Base-by-base conservation (phyloP, 2,113 vertebrate genomes). In the Microcebus griseorufus region DNA sequence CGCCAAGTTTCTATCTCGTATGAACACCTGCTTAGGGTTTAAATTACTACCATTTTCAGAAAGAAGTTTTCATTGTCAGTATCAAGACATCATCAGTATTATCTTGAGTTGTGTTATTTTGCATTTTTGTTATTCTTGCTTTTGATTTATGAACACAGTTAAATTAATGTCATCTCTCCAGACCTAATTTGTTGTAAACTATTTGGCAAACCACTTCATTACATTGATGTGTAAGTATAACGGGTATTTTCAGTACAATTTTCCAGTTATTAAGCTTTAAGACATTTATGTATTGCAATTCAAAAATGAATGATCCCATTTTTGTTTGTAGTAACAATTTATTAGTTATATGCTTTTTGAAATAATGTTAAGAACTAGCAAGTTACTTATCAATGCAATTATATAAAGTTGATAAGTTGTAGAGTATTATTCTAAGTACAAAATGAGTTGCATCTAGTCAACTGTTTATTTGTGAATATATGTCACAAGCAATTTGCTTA, bases 181-280 rank as follows among this genome's bases (percentile, higher is more conserved):
- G 55, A 90, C 42, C 10, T 79, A 78, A 79, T 79, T 94, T 96
- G 18, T 75, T 92, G 78, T 39, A 42, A 16, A 73, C 87, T 83
- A 83, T 55, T 92, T 97, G 16, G 29, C 42, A 87, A 79, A 64
- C 32, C 9, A 73, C 25, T 95, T 96, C 5, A 79, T 75, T 87
- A 55, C 9, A 70, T 13, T 89, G 62, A 93, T 95, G 81, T 64
- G 8, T 80, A 64, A 72, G 23, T 82, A 80, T 58, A 82, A 53
- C 82, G 53, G 76, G 6, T 34, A 5, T 87, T 92, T 96, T 90
- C 39, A 85, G 48, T 67, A 9, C 79, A 91, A 93, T 95, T 97
- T 95, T 94, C 62, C 67, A 94, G 92, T 76, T 81, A 97, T 94
- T 97, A 95, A 72, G 34, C 32, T 92, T 88, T 76, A 37, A 93